A percentile compares a stretch with the other conserved stretches of the same genome.
phyloP scores from a whole-genome alignment of 1,140 invertebrate species.

The Epicauta chinensis region DNA sequence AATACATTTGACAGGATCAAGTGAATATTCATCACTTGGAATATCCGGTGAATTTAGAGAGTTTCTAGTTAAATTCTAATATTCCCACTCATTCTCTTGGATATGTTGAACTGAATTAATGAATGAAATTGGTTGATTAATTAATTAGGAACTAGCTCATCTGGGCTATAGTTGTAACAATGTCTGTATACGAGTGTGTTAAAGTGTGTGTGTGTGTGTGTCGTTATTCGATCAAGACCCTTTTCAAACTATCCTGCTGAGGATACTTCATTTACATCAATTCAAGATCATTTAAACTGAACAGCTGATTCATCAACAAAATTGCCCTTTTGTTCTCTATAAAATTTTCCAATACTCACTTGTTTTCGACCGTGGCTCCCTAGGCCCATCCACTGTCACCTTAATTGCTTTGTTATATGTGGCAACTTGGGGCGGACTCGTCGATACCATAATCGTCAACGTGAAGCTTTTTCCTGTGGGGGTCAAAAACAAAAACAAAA shows the following conservation, averaged over 20 bases:
- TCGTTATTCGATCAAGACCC: constrained; percentile 22
- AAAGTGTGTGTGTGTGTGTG: no score
- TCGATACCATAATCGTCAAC: constrained; percentile 90
- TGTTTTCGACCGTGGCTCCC: constrained; percentile 94
- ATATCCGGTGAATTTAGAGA: constrained; percentile 39
- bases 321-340: no score
- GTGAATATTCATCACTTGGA: constrained; percentile 36
- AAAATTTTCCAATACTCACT: constrained; percentile 70
- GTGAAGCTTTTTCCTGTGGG: constrained; percentile 95
- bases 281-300: constrained; percentile 18
- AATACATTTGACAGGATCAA: no score
- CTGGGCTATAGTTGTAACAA: constrained; percentile 16
- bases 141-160: constrained; percentile 41
- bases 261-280: constrained; percentile 36
- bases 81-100: no score
- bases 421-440: constrained; percentile 89
- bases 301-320: no score
- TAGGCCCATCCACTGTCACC: constrained; percentile 95
- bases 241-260: constrained; percentile 29
- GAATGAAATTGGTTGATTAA: constrained; percentile 43
- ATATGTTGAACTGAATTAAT: constrained; percentile 39
- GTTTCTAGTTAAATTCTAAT: constrained; percentile 6
- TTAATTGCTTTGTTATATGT: constrained; percentile 98
- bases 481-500: no score
- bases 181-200: no score